Base-by-base conservation (phyloP, 30 jellyfish, hydroid and myxozoan genomes). In the Pelagia noctiluca region DNA sequence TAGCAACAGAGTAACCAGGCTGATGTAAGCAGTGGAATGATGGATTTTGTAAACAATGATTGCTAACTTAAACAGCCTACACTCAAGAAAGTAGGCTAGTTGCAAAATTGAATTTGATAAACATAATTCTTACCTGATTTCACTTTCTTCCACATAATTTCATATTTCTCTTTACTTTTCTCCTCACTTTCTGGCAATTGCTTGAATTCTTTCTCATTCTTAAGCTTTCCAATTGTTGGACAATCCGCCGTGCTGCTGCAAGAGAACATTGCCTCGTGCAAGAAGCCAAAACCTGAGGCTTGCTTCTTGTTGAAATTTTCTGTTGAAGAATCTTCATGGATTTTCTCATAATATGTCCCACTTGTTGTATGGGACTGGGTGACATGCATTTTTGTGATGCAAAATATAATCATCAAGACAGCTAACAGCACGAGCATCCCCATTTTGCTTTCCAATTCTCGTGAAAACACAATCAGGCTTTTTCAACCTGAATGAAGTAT, bases 61-160 rank as follows among this genome's bases (percentile, higher is more conserved):
- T 63, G 74, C 24, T 21, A 22, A 21, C 75, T 18, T 36, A 7
- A 19, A 1, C 19, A 19, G 30, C 16, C 21, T 63, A 16, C 1
- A 1, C 19, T 47, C 61, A 10, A 47, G 61, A 11, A 29, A n/a
- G 69, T 7, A n/a, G 22, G 18, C 3, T 8, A 7, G 26, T 53
- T 19, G 46, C n/a, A 16, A 8, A 3, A 22, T 16, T 22, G 23
- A n/a, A 3, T 32, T 5, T 3, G 42, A 11, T 31, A 4, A 26
- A 3, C 8, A 28, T 3, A 50, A 36, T 23, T 29, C 88, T 26
- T 35, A 77, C 88, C 88, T 54, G 88, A 53, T 77, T 60, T 38
- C 5, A 1, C 10, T 30, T 77, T 77, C 70, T 77, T 74, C 31
- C 60, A 13, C 3, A 57, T 36, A 24, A 29, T 53, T 3, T 35